Conservation (phyloP, 2,113 vertebrate species). For the Anguilla rostrata region DNA sequence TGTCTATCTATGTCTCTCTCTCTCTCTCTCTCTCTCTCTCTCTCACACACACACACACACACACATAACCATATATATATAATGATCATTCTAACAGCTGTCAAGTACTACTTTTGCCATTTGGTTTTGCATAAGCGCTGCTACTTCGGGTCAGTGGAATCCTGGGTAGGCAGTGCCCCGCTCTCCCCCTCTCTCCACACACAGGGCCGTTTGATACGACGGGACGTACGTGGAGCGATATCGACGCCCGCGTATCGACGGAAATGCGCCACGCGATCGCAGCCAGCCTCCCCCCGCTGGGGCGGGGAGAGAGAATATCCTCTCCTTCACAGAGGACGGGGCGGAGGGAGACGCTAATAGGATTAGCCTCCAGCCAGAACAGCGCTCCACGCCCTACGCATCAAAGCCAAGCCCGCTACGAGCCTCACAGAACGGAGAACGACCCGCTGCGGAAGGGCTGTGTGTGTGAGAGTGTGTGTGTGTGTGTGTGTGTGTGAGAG, state of each 20-base stretch:
- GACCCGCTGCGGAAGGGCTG: background rate
- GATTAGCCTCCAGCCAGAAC: conserved; percentile 64
- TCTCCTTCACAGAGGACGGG: conserved; percentile 30
- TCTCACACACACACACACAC: background rate
- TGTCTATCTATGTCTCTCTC: too few species aligned
- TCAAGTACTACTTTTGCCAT: background rate
- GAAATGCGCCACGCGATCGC: background rate
- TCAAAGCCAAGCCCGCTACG: conserved; percentile 53
- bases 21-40: background rate
- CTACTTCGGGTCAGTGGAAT: background rate
- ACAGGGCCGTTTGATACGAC: background rate
- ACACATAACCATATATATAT: background rate
- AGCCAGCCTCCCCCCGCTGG: background rate
- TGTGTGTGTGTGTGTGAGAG: too few species aligned
- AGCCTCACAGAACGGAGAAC: background rate
- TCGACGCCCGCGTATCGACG: background rate
- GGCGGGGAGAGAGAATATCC: background rate
- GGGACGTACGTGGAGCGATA: background rate
- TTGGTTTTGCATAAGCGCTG: background rate
- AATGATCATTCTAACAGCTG: too few species aligned
- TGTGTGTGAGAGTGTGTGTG: background rate
- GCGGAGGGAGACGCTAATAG: conserved; percentile 65
- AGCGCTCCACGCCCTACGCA: conserved; percentile 52
- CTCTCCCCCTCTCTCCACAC: background rate
- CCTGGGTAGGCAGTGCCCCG: background rate